phyloP scores from a whole-genome alignment of 2,888 invertebrate species.

The Argyresthia goedartella region DNA sequence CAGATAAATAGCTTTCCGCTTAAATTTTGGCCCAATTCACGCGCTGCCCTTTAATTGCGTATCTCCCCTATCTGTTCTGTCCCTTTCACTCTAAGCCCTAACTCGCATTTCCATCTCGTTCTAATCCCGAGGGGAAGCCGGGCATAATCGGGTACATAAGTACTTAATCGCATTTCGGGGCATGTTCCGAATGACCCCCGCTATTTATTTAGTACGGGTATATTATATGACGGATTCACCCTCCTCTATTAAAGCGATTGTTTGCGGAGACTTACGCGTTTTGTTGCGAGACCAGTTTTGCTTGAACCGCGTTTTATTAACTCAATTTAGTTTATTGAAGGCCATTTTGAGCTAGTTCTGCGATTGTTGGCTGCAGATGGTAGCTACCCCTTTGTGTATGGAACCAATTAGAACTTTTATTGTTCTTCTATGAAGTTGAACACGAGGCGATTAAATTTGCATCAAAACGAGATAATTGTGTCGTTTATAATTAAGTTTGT shows the following conservation, averaged over 20 bases:
- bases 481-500: conserved; percentile 23
- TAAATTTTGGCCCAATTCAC: conserved; percentile 66
- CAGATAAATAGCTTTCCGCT: conserved; percentile 64
- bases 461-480: conserved; percentile 53
- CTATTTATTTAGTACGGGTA: conserved; percentile 60
- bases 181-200: conserved; percentile 40
- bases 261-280: conserved; percentile 53
- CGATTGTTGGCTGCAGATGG: conserved; percentile 33
- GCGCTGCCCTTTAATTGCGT: conserved; percentile 59
- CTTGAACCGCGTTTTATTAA: conserved; percentile 21
- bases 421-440: conserved; percentile 17
- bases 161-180: conserved; percentile 66
- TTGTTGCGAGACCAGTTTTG: conserved; percentile 32
- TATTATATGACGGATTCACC: conserved; percentile 29
- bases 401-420: conserved; percentile 1
- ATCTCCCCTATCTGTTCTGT: conserved; percentile 43
- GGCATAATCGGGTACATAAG: conserved; percentile 64
- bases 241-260: conserved; percentile 49
- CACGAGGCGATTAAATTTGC: conserved; percentile 45
- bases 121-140: conserved; percentile 40
- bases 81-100: conserved; percentile 20
- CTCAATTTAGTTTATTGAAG: conserved; percentile 16
- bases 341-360: conserved; percentile 29
- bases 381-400: conserved; percentile 6
- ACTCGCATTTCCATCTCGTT: conserved; percentile 22